phyloP scores from a whole-genome alignment of 2,888 invertebrate species.

The Metellina segmentata region DNA sequence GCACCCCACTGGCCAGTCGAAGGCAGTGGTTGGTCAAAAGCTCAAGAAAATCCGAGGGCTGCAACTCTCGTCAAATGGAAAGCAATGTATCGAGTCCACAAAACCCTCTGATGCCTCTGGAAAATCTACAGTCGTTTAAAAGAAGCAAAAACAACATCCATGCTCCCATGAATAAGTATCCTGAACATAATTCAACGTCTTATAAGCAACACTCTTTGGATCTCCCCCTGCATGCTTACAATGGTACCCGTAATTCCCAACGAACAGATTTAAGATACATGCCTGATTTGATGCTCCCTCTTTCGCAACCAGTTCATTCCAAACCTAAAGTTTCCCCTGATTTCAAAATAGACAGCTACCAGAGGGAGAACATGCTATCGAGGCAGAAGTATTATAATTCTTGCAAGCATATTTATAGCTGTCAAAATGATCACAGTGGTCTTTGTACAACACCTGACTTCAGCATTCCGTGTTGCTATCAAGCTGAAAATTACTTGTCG shows the following conservation, averaged over 20 bases:
- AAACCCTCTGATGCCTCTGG: slow-evolving; percentile 79
- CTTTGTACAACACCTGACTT: slow-evolving; percentile 80
- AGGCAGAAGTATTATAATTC: slow-evolving; percentile 67
- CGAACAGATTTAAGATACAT: slow-evolving; percentile 60
- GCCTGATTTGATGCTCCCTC: slow-evolving; percentile 61
- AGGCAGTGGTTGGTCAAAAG: slow-evolving; percentile 79
- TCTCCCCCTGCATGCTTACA: slow-evolving; percentile 70
- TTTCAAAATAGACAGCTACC: slow-evolving; percentile 57
- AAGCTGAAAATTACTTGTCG: slow-evolving; percentile 85
- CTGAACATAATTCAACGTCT: slow-evolving; percentile 30
- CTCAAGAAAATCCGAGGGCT: slow-evolving; percentile 44
- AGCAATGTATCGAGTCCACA: slow-evolving; percentile 79
- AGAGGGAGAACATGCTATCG: slow-evolving; percentile 49
- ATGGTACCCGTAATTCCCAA: slow-evolving; percentile 60
- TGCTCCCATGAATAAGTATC: slow-evolving; percentile 46
- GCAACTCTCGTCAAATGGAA: slow-evolving; percentile 76
- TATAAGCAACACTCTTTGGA: slow-evolving; percentile 75
- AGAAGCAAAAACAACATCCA: slow-evolving; percentile 66
- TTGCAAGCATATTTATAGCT: slow-evolving; percentile 64
- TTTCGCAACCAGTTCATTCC: slow-evolving; percentile 41
- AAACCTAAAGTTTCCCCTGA: slow-evolving; percentile 68
- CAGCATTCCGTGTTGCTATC: slow-evolving; percentile 79
- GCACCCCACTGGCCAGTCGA: slow-evolving; percentile 79
- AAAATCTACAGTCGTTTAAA: slow-evolving; percentile 69
- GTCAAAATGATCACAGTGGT: slow-evolving; percentile 74